These are phyloP conservation scores for Heterodera schachtii DNA, from an alignment of 1,140 invertebrate species.

Conservation along the genomic window DNA sequence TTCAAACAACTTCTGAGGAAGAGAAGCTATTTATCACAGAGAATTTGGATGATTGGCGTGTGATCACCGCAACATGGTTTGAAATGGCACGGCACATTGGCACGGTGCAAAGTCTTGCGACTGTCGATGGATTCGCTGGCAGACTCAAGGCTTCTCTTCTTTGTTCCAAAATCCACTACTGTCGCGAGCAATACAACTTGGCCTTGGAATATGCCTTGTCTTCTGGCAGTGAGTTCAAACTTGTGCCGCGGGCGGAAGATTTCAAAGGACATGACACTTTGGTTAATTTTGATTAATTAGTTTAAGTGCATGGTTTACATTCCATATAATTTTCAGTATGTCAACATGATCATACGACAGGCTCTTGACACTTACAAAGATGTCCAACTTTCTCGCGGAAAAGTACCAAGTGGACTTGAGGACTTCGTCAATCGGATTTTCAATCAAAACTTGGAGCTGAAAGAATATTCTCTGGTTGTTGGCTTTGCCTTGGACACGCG, in stretches of 20 bases:
- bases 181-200: constrained; percentile 53
- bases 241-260: constrained; percentile 89
- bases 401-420: constrained; percentile 81
- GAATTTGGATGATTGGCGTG: constrained; percentile 60
- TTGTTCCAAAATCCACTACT: constrained; percentile 79
- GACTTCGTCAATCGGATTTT: constrained; percentile 96
- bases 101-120: constrained; percentile 74
- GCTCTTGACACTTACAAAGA: constrained; percentile 68
- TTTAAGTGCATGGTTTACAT: constrained; percentile 76
- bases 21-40: constrained; percentile 59
- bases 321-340: constrained; percentile 78
- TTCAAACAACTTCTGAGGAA: constrained; percentile 10
- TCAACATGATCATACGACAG: constrained; percentile 72
- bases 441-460: constrained; percentile 71
- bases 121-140: constrained; percentile 82
- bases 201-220: constrained; percentile 54
- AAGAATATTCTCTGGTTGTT: constrained; percentile 57
- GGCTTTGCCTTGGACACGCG: constrained; percentile 58
- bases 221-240: constrained; percentile 67
- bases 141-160: constrained; percentile 90
- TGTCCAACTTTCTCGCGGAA: constrained; percentile 25
- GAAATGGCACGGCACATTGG: constrained; percentile 60
- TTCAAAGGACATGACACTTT: constrained; percentile 71
- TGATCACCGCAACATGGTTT: constrained; percentile 62
- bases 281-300: constrained; percentile 66